A percentile compares a stretch with the other conserved stretches of the same genome.
phyloP scores from a whole-genome alignment of 2,113 vertebrate species.

The Antechinus stuartii region DNA sequence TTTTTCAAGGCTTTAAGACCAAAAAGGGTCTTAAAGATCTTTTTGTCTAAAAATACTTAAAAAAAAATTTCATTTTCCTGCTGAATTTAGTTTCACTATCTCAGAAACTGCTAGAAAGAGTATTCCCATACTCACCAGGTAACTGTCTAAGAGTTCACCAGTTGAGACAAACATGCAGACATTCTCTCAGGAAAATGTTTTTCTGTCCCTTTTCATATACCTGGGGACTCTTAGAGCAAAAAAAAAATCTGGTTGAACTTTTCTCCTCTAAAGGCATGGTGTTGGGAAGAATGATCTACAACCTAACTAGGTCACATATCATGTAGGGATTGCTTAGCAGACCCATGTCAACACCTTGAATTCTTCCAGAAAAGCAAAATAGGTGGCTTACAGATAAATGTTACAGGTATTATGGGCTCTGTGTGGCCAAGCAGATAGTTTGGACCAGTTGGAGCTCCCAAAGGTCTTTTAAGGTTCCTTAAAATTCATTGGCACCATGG shows the following conservation, averaged over 20 bases:
- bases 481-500: background rate
- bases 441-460: background rate
- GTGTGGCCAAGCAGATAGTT: background rate
- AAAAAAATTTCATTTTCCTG: background rate
- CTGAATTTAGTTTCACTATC: background rate
- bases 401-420: background rate
- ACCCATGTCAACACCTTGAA: background rate
- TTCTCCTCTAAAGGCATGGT: background rate
- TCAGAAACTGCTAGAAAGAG: fast-evolving
- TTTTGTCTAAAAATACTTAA: background rate
- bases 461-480: background rate
- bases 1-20: background rate
- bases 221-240: background rate
- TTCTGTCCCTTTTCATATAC: background rate
- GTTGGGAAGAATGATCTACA: background rate
- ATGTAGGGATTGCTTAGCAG: background rate
- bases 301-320: background rate
- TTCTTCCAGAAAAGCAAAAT: no score
- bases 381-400: background rate
- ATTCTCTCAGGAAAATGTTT: background rate
- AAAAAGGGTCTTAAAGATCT: background rate
- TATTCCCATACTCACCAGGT: background rate
- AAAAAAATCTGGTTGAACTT: background rate
- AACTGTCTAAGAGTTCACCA: background rate
- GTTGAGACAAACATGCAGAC: background rate